Base-by-base conservation (phyloP, 1,140 invertebrate species). In the Calliphora vicina region DNA sequence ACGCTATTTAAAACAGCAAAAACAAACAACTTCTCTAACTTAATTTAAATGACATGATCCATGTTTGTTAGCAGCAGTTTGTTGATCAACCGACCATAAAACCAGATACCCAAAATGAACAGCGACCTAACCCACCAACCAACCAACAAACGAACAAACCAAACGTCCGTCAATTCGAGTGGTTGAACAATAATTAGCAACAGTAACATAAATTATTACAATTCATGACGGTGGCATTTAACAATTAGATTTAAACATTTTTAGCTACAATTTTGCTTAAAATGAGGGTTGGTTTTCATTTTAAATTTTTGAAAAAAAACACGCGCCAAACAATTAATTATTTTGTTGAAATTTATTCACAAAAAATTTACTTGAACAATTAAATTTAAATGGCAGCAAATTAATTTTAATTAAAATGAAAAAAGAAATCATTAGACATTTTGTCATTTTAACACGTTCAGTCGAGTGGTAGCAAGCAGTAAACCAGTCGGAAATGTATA, bases 291-390 rank as follows among this genome's bases (percentile, higher is more conserved):
- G 10, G 57, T 67, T n/a, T n/a, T 23, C 9, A 3, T 23, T 20
- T 67, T 50, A 8, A 10, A 50, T 0, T 67, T 4, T 67, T 50
- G 15, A 17, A 50, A 23, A 23, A 67, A 23, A 67, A 67, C 61
- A 67, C 61, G 61, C 61, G 61, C 61, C 61, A 67, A 67, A 67
- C 50, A 20, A 67, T 67, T 67, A 67, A 67, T 67, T 67, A 23
- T 67, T 67, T 67, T 57, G 13, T n/a, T 15, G 50, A 57, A 57
- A 57, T 57, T 57, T 17, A 57, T 57, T 57, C 50, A 57, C 2
- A 23, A 67, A n/a, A n/a, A 67, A 67, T 67, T 67, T 67, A 67
- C n/a, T 23, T 23, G 20, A 67, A 67, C 61, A 67, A 67, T 67
- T 67, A 67, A 67, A 67, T 67, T 67, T 67, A 23, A 67, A 67